Evolutionary conservation across 2,797 vertebrate species (phyloP), one percentile per base, ranked within the genome.

Genomic region (Menidia menidia): DNA sequence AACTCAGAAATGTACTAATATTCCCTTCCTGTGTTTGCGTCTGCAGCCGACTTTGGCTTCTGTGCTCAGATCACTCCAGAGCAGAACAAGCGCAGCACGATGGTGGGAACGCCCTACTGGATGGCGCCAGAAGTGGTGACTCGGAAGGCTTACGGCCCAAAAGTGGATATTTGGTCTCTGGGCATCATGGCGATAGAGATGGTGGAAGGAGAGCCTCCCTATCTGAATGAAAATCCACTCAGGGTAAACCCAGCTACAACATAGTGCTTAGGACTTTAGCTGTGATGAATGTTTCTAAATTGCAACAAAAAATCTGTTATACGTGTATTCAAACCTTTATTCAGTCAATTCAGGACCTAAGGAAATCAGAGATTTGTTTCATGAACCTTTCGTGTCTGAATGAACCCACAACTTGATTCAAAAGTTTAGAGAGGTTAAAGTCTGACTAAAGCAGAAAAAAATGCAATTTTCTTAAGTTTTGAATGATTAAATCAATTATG

Each of bases 161-260:
- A 99, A 83, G 98, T 99, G 81, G 98, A 99, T 66, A 99, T 99
- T 85, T 99, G 98, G 98, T 99, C 97, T 68, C 92, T 99, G 78
- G 98, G 97, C 73, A 99, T 99, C 88, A 98, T 99, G 98, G 97
- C 97, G 15, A 99, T 99, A 72, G 97, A 99, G 89, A 99, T 99
- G 98, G 97, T 98, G 62, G 97, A 99, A 94, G 97, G 97, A 85
- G 98, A 99, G 48, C 97, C 98, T 4, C 98, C 98, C 0, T 98
- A 99, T 91, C 96, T 98, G 91, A 99, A 98, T 1, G 97, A 99
- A 88, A 99, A 99, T 89, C 98, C 97, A 15, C 92, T 99, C 80
- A 95, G 98, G 95, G 98, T 98, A 53, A 45, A 30, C 44, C 4
- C 44, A 63, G 18, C 15, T 18, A 15, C 39, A 44, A 4, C 10